Conservation (phyloP, 2,113 vertebrate species). For the Ictalurus furcatus region DNA sequence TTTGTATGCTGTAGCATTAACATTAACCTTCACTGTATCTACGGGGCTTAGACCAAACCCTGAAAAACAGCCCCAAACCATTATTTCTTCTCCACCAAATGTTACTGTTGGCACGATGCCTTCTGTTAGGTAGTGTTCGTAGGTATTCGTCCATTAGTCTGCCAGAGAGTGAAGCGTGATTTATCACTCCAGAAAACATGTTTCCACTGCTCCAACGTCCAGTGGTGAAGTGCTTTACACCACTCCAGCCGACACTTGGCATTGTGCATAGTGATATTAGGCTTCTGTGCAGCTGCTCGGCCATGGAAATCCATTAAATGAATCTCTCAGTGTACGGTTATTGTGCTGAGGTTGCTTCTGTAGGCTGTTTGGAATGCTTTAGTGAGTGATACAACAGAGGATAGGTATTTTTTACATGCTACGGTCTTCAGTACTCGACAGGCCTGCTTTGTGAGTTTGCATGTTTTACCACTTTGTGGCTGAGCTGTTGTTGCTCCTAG, state of each 20-base stretch:
- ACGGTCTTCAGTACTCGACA: not conserved
- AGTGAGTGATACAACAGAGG: too few species aligned
- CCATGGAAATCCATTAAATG: not conserved
- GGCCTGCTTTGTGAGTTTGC: not conserved
- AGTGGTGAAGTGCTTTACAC: not conserved
- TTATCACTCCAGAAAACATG: not conserved
- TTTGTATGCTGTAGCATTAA: not conserved
- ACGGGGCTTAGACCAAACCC: not conserved
- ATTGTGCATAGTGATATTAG: not conserved
- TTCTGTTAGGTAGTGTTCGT: not conserved
- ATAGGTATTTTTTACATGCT: not conserved
- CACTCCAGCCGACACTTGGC: not conserved
- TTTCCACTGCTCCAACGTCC: not conserved
- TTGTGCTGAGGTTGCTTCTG: not conserved
- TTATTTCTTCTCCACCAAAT: not conserved
- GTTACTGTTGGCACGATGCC: not conserved
- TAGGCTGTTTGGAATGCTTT: too few species aligned
- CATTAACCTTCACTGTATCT: not conserved
- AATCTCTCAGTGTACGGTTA: not conserved
- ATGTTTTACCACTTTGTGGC: not conserved
- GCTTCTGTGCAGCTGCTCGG: not conserved
- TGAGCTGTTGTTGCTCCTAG: not conserved
- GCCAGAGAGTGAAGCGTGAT: not conserved
- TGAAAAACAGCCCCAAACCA: not conserved
- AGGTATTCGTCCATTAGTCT: not conserved